A percentile compares a stretch with the other conserved stretches of the same genome.
Evolutionary conservation across 2,797 vertebrate genomes (phyloP).

Genomic region (Xiphophorus birchmanni): DNA sequence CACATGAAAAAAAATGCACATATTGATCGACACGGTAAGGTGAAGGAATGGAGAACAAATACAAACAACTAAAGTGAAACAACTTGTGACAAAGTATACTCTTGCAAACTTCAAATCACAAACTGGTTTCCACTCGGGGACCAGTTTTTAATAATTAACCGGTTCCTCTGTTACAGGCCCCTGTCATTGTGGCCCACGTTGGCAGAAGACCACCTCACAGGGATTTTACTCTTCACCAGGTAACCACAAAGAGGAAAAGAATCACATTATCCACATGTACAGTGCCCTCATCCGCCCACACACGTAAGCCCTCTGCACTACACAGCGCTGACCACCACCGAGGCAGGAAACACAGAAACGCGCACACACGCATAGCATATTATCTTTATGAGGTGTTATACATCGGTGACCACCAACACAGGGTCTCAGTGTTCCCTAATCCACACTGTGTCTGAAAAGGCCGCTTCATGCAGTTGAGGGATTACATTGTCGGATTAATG

Average conservation of each 20-base stretch:
- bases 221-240: constrained; percentile 81
- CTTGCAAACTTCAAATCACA: constrained; percentile 33
- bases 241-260: constrained; percentile 77
- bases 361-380: constrained; percentile 50
- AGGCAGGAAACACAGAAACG: constrained; percentile 54
- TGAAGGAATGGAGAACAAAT: not conserved
- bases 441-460: constrained; percentile 70
- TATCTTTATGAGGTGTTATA: constrained; percentile 79
- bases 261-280: constrained; percentile 77
- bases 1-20: not conserved
- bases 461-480: constrained; percentile 65
- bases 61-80: not conserved
- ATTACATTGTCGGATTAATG: constrained; percentile 79
- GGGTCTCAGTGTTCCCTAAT: constrained; percentile 79
- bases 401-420: constrained; percentile 79
- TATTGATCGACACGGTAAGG: not conserved
- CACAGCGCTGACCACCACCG: constrained; percentile 70
- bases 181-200: constrained; percentile 56
- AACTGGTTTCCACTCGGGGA: constrained; percentile 40
- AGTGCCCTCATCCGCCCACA: constrained; percentile 42
- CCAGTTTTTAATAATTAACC: constrained; percentile 74
- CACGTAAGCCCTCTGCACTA: constrained; percentile 29
- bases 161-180: constrained; percentile 68
- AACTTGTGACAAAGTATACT: not conserved
- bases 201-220: constrained; percentile 74